These are phyloP conservation scores for Leucopsar rothschildi DNA, from an alignment of 2,113 vertebrate genomes.

Conservation along the genomic window DNA sequence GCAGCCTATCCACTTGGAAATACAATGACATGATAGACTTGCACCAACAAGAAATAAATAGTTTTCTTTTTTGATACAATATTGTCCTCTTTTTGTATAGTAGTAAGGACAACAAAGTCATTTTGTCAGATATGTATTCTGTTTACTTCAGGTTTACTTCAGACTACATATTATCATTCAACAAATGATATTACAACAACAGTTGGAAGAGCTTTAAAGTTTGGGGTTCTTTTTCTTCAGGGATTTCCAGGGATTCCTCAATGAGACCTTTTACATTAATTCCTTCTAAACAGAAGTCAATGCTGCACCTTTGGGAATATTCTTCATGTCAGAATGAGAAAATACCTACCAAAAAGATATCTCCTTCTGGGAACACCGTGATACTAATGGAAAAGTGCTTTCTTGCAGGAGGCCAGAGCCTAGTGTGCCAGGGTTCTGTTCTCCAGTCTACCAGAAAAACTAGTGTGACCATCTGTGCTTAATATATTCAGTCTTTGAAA, in stretches of 20 bases:
- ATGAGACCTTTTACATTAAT: not conserved
- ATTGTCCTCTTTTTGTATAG: not conserved
- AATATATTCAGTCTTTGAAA: not conserved
- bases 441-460: not conserved
- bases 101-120: not conserved
- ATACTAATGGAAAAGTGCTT: not conserved
- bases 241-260: not conserved
- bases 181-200: not conserved
- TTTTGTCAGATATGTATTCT: not conserved
- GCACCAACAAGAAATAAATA: not conserved
- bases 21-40: not conserved
- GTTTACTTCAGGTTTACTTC: not conserved
- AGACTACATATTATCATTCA: not conserved
- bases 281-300: not conserved
- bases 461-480: not conserved
- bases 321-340: not conserved
- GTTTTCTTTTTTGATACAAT: not conserved
- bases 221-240: not conserved
- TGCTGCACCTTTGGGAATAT: not conserved
- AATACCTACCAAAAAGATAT: not conserved
- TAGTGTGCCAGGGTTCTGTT: not conserved
- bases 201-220: not conserved
- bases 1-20: not conserved
- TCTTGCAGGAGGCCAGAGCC: not conserved
- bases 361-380: not conserved